Percentiles rank a stretch among this genome's conserved stretches.
phyloP scores from a whole-genome alignment of 1,140 invertebrate genomes.

The Theocolax elegans region DNA sequence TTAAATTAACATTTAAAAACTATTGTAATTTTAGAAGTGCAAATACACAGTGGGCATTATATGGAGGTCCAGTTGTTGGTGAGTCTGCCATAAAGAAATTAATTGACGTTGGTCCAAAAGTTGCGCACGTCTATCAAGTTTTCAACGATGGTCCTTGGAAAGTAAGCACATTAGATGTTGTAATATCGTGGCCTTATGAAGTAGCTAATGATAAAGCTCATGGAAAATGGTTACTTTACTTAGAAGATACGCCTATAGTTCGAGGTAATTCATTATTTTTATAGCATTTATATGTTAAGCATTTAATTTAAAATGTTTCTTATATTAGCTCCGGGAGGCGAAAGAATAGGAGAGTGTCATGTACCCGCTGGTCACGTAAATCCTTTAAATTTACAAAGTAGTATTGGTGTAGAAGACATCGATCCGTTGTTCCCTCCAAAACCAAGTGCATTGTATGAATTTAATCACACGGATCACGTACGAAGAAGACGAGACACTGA shows the following conservation, averaged over 20 bases:
- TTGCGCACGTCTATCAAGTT: conserved; percentile 88
- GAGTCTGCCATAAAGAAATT: conserved; percentile 85
- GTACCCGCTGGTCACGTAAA: conserved; percentile 73
- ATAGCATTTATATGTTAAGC: too few species aligned
- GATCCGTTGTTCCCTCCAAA: conserved; percentile 51
- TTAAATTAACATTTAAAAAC: too few species aligned
- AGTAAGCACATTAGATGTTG: conserved; percentile 81
- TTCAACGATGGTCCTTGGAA: conserved; percentile 89
- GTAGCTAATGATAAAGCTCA: conserved; percentile 79
- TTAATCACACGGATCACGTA: conserved; percentile 56
- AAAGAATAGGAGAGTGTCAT: conserved; percentile 73
- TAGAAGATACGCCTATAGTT: conserved; percentile 82
- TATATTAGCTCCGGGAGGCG: conserved; percentile 44
- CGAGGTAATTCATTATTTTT: conserved; percentile 69
- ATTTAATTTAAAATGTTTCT: too few species aligned
- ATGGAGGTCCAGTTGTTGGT: conserved; percentile 84
- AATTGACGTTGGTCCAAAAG: conserved; percentile 85
- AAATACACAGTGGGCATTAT: conserved; percentile 74
- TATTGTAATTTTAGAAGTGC: conserved; percentile 60
- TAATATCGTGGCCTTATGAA: conserved; percentile 90
- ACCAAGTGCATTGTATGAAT: conserved; percentile 38
- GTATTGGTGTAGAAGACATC: conserved; percentile 67
- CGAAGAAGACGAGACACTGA: conserved; percentile 77
- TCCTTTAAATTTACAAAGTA: conserved; percentile 73
- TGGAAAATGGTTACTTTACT: conserved; percentile 91